Evolutionary conservation across 2,113 vertebrate species (phyloP), one percentile per base, ranked within the genome.

Genomic region (Istiophorus platypterus): DNA sequence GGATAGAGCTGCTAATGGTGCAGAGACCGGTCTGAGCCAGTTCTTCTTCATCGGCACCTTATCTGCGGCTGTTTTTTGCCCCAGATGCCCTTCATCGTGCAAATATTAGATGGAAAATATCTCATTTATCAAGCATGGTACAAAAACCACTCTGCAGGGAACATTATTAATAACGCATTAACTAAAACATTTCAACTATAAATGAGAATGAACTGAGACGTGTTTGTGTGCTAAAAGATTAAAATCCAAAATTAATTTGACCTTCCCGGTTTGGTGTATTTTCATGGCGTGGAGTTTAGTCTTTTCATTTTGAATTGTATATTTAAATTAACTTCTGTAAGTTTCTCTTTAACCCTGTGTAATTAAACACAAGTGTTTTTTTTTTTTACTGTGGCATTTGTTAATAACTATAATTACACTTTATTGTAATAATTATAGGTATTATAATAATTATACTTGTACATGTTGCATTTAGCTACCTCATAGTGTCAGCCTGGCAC

Each of bases 141-240:
- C 57, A 79, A 75, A 89, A 78, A 39, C 49, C 82, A 52, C 71
- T 87, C 78, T 81, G 78, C 64, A 29, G 81, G 72, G 83, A 81
- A 76, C 67, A 81, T 76, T 88, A 90, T 89, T 89, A 88, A 90
- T 85, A 85, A 91, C 34, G 2, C 67, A 86, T 92, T 89, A 91
- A 90, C 88, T 72, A 18, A 86, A 85, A 85, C 76, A 85, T 78
- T 90, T 83, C 76, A 27, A 58, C 66, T 80, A 68, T 4, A 85
- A 84, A 90, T 70, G 85, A 80, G 83, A 77, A 78, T 20, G 57
- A 78, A 73, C 17, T 20, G 41, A 64, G 72, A 52, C 31, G 66
- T 4, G 12, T 81, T 79, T 63, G 42, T 59, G 66, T 1, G 52
- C 64, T 26, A 4, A 42, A 41, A 80, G 81, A 88, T 85, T 64